A percentile compares a stretch with the other conserved stretches of the same genome.
Evolutionary conservation across 2,113 vertebrate genomes (phyloP).

Genomic region (Malaclemys terrapin): DNA sequence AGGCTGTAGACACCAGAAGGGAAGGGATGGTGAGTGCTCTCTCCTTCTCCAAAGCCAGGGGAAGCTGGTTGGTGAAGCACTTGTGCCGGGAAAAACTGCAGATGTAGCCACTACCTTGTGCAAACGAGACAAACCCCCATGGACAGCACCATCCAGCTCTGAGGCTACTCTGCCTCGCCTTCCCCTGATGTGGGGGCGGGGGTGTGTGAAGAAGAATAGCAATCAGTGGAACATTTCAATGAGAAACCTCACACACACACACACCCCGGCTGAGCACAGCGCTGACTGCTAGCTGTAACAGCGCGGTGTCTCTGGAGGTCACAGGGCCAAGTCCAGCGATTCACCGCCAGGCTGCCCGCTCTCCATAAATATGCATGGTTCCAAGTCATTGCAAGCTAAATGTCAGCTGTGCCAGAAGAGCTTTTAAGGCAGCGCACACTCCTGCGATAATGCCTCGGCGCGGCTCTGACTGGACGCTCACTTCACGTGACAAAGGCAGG

Average conservation of each 20-base stretch:
- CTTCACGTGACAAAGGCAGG: slow-evolving; percentile 25
- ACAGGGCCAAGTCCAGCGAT: rapidly evolving
- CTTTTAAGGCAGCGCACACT: neutral
- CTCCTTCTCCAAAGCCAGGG: neutral
- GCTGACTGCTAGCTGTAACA: neutral
- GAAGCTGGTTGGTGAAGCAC: neutral
- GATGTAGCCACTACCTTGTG: neutral
- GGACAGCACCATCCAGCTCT: neutral
- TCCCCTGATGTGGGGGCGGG: neutral
- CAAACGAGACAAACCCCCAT: neutral
- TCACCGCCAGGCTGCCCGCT: neutral
- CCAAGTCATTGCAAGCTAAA: neutral
- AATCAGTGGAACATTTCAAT: neutral
- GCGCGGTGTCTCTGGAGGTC: neutral
- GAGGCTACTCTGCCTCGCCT: neutral
- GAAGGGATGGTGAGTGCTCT: neutral
- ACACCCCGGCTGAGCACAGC: neutral
- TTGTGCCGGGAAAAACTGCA: neutral
- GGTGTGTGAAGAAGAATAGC: neutral
- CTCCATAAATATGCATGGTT: slow-evolving; percentile 5
- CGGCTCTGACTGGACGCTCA: neutral
- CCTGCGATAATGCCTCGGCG: rapidly evolving
- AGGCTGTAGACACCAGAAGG: neutral
- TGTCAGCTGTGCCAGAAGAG: neutral
- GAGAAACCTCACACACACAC: neutral